Evolutionary conservation across 1,140 invertebrate species (phyloP).

Genomic region (Drosophila gunungcola): DNA sequence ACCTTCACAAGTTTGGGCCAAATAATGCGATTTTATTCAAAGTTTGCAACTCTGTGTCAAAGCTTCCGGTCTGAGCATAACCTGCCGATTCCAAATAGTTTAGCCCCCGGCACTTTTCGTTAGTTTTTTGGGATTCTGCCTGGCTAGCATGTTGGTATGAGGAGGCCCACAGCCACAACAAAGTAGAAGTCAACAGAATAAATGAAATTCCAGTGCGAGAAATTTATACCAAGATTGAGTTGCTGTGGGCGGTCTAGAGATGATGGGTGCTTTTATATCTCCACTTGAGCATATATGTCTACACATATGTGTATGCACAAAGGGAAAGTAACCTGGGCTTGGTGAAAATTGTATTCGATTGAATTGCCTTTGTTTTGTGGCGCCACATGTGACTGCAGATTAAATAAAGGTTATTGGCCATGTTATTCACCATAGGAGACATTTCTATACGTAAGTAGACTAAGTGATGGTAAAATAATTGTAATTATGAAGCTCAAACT

Average conservation of each 20-base stretch:
- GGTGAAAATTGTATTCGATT: constrained; percentile 2
- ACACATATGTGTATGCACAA: too few relatives aligned
- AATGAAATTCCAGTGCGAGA: constrained; percentile 41
- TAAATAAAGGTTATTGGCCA: background rate
- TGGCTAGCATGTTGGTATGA: background rate
- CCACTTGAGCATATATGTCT: background rate
- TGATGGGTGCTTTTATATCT: background rate
- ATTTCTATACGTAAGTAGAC: too few relatives aligned
- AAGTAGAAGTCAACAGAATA: constrained; percentile 28
- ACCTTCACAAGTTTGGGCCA: constrained; percentile 8
- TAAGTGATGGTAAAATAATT: too few relatives aligned
- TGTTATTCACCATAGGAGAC: background rate
- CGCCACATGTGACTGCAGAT: constrained; percentile 1
- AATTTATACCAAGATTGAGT: constrained; percentile 31
- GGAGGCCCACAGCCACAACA: constrained; percentile 19
- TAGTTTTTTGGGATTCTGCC: background rate
- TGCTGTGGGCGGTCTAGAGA: background rate
- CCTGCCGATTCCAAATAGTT: constrained; percentile 4
- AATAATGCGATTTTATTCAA: constrained; percentile 19
- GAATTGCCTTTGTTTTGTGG: background rate
- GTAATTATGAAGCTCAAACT: too few relatives aligned
- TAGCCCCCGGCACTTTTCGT: background rate
- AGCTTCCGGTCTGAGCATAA: background rate
- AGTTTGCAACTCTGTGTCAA: background rate
- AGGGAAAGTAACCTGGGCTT: background rate